Evolutionary conservation across 2,797 vertebrate genomes (phyloP), one percentile per base, ranked within the genome.

Genomic region (Tragopan temminckii): DNA sequence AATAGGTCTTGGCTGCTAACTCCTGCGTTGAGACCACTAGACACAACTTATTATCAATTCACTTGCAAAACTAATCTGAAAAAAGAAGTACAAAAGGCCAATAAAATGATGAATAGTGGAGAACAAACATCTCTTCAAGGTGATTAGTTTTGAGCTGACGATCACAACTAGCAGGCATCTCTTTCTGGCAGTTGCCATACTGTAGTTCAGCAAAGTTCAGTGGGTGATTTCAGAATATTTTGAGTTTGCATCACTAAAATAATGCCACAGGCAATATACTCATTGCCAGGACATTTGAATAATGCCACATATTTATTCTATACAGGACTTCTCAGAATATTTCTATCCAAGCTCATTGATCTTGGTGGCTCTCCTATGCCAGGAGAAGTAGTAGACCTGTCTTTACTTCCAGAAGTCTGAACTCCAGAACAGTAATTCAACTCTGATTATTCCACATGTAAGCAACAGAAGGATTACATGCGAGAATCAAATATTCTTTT

Each of bases 221-320:
- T 1, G 19, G 7, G 9, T 12, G 7, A 55, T 36, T 55, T 79
- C 48, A 4, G 43, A 45, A 21, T 14, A 20, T 29, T 80, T 36
- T 21, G 45, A 77, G 48, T 31, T 70, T 43, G 38, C 35, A 29
- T 11, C 33, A 8, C 31, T 77, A 21, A 78, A 59, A 27, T 21
- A 36, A 43, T 18, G 43, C n/a, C 31, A 14, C 17, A 33, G 66
- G 35, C 31, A 62, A 66, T 11, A 21, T 15, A 29, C 24, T 53
- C 19, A 1, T 29, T 42, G 43, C 27, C 27, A 58, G 20, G 27
- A 46, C 29, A 15, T 29, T 33, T 43, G 42, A 13, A 23, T 24
- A 55, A 46, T 4, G 16, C 13, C 21, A 12, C 16, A 21, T 0
- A 0, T 31, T 80, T 43, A 45, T 20, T 40, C 36, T 8, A 45